Evolutionary conservation across 2,888 invertebrate genomes (phyloP).

Genomic region (Idaea straminata): DNA sequence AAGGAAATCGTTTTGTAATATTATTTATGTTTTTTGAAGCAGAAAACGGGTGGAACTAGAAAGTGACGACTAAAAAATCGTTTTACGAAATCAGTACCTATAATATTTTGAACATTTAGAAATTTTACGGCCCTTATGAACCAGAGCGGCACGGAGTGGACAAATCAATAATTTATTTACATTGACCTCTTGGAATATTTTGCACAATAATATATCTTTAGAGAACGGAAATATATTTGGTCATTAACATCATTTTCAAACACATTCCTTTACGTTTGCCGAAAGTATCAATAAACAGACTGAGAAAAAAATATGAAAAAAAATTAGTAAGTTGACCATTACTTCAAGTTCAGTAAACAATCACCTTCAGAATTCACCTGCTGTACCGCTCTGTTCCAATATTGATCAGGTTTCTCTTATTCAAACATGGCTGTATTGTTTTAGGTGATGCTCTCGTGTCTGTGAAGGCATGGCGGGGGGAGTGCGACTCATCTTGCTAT

Average conservation of each 20-base stretch:
- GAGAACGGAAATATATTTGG: neutral
- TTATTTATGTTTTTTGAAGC: neutral
- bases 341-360: slow-evolving; percentile 3
- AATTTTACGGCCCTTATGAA: too few species aligned
- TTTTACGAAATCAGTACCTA: neutral
- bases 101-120: too few species aligned
- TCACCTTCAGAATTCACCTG: slow-evolving; percentile 19
- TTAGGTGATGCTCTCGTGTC: slow-evolving; percentile 73
- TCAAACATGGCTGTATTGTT: slow-evolving; percentile 68
- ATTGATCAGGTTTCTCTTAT: slow-evolving; percentile 59
- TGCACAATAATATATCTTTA: too few species aligned
- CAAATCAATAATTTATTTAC: too few species aligned
- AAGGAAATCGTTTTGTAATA: neutral
- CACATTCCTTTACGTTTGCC: neutral
- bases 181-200: too few species aligned
- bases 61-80: neutral
- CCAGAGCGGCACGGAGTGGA: too few species aligned
- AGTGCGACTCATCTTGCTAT: slow-evolving; percentile 69
- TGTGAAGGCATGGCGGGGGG: slow-evolving; percentile 70
- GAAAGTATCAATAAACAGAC: neutral
- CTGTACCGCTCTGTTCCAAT: slow-evolving; percentile 40
- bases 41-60: neutral
- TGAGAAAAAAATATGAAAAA: neutral
- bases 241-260: neutral
- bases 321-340: neutral